Evolutionary conservation across 2,113 vertebrate genomes (phyloP).

Genomic region (human): DNA sequence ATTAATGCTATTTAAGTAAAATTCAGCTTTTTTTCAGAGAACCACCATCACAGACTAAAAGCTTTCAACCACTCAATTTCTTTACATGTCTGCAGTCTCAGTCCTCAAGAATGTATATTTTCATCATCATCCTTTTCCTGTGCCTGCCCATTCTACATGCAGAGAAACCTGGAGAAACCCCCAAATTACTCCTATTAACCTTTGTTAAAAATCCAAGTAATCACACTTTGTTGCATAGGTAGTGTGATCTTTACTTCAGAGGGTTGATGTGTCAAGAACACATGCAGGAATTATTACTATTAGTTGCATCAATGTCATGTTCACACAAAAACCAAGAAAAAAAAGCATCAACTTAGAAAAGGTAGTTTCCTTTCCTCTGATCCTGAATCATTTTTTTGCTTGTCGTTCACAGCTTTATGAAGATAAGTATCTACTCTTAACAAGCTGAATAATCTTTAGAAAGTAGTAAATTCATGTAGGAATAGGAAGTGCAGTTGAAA

Average conservation of each 20-base stretch:
- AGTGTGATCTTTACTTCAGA: not conserved
- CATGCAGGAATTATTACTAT: not conserved
- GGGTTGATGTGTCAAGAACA: slow-evolving; percentile 4
- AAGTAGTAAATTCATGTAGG: not conserved
- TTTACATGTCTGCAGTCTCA: not conserved
- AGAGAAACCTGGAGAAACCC: slow-evolving; percentile 36
- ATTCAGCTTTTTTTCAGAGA: slow-evolving; percentile 32
- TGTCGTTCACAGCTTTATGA: slow-evolving; percentile 15
- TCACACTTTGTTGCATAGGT: not conserved
- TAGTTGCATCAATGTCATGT: not conserved
- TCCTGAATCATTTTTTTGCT: not conserved
- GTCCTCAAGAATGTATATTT: not conserved
- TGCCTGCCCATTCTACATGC: not conserved
- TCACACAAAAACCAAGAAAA: slow-evolving; percentile 31
- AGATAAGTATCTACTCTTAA: not conserved
- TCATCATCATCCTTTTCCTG: slow-evolving; percentile 9
- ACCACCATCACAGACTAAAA: slow-evolving; percentile 14
- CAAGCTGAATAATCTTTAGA: not conserved
- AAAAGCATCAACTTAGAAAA: not conserved
- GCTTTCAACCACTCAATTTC: slow-evolving; percentile 8
- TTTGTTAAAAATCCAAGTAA: slow-evolving; percentile 48
- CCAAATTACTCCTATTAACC: slow-evolving; percentile 6
- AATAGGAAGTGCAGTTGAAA: not conserved
- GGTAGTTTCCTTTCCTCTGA: slow-evolving; percentile 20
- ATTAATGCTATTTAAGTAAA: slow-evolving; percentile 32